Evolutionary conservation across 2,888 invertebrate species (phyloP).

Genomic region (Zonitis immaculata): DNA sequence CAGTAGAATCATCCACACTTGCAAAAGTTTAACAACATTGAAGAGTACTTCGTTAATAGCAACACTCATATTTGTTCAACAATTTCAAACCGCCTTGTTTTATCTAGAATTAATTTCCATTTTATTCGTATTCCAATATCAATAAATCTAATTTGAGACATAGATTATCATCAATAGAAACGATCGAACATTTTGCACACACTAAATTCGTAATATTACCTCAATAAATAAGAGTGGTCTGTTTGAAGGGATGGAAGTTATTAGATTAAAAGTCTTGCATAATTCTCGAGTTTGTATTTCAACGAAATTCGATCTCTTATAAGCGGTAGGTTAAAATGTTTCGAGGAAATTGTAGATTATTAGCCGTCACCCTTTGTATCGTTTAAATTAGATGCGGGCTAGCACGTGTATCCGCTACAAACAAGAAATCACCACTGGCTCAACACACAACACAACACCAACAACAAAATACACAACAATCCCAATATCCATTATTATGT

Average conservation of each 20-base stretch:
- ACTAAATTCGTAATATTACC: not conserved
- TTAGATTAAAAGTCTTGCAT: not conserved
- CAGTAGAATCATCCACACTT: slow-evolving; percentile 30
- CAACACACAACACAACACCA: slow-evolving; percentile 3
- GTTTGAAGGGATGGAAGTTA: not conserved
- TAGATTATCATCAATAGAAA: not conserved
- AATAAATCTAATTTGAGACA: not conserved
- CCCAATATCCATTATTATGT: not conserved
- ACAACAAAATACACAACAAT: not conserved
- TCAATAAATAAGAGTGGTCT: not conserved
- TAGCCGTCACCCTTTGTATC: not conserved
- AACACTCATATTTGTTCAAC: slow-evolving; percentile 26
- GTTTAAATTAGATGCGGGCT: slow-evolving; percentile 12
- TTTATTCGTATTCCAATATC: not conserved
- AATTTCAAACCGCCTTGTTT: slow-evolving; percentile 18
- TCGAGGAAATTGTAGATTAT: not conserved
- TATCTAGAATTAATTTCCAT: slow-evolving; percentile 2
- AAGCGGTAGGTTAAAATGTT: no score
- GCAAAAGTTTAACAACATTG: slow-evolving; percentile 29
- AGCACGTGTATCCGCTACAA: slow-evolving; percentile 24
- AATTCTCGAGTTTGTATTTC: not conserved
- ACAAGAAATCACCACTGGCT: slow-evolving; percentile 24
- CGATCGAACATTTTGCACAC: not conserved
- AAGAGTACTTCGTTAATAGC: slow-evolving; percentile 24
- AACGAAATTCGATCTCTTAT: not conserved